These are phyloP conservation scores for Anser cygnoides DNA, from an alignment of 2,113 vertebrate species.

Conservation along the genomic window DNA sequence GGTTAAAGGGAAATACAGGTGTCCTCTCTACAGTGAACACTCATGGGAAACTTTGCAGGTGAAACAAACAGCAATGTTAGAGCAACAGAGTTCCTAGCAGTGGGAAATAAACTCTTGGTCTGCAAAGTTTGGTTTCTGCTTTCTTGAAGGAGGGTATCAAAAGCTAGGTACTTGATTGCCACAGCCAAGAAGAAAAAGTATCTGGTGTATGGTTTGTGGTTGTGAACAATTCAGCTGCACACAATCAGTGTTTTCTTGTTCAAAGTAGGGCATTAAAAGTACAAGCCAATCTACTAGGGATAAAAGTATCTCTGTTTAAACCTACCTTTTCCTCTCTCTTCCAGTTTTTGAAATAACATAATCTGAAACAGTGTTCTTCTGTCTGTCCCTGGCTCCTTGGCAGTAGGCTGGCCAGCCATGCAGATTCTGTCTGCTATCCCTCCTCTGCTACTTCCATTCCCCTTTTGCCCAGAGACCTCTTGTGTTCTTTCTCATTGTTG, in stretches of 20 bases:
- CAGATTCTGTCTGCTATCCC: too few relatives aligned
- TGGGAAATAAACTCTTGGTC: neutral
- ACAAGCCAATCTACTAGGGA: neutral
- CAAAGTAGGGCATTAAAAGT: neutral
- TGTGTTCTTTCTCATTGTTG: too few relatives aligned
- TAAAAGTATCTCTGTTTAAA: neutral
- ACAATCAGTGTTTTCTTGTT: neutral
- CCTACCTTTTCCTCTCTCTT: neutral
- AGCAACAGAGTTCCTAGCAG: neutral
- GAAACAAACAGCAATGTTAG: neutral
- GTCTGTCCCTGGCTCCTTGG: neutral
- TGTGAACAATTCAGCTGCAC: neutral
- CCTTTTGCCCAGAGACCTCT: too few relatives aligned
- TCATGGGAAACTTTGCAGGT: neutral
- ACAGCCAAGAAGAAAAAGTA: neutral
- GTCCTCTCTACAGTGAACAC: neutral
- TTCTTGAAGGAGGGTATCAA: neutral
- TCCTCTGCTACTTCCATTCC: too few relatives aligned
- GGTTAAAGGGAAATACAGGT: neutral
- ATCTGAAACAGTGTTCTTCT: neutral
- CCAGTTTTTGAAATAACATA: neutral
- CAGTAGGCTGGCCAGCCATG: too few relatives aligned
- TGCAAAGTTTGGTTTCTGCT: neutral
- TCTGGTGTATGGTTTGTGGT: slow-evolving; percentile 32
- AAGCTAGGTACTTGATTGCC: neutral